These are phyloP conservation scores for Rhogogaster chlorosoma DNA, from an alignment of 2,888 invertebrate species.

Conservation along the genomic window DNA sequence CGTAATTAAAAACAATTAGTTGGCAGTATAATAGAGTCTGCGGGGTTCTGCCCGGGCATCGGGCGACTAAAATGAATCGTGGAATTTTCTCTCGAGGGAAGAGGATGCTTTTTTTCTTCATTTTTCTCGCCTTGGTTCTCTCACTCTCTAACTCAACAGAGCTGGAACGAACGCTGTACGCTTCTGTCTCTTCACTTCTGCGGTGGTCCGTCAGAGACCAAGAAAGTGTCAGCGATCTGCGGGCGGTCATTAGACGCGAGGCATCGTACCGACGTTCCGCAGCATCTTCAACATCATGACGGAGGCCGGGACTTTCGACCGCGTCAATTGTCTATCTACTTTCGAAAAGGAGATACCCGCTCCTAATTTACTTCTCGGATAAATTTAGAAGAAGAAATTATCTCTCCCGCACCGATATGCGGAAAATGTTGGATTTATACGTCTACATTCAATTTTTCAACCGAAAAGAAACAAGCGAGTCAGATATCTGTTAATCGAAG, in stretches of 20 bases:
- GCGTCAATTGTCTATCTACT: not conserved
- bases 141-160: not conserved
- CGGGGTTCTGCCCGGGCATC: not conserved
- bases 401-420: not conserved
- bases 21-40: conserved; percentile 1
- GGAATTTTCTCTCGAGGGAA: not conserved
- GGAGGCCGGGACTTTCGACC: not conserved
- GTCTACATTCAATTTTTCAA: not conserved
- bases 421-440: not conserved
- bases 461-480: not conserved
- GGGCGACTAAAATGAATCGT: conserved; percentile 7
- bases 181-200: not conserved
- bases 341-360: not conserved
- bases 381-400: not conserved
- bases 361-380: not conserved
- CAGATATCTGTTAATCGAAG: too few species aligned
- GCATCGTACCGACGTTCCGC: not conserved
- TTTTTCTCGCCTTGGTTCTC: not conserved
- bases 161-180: not conserved
- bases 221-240: conserved; percentile 27
- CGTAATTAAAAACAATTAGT: conserved; percentile 30
- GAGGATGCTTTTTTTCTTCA: not conserved
- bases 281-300: not conserved
- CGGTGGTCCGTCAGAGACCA: conserved; percentile 16
- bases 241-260: conserved; percentile 21